Evolutionary conservation across 2,888 invertebrate genomes (phyloP), one percentile per base, ranked within the genome.

Genomic region (Drosophila kokeensis): DNA sequence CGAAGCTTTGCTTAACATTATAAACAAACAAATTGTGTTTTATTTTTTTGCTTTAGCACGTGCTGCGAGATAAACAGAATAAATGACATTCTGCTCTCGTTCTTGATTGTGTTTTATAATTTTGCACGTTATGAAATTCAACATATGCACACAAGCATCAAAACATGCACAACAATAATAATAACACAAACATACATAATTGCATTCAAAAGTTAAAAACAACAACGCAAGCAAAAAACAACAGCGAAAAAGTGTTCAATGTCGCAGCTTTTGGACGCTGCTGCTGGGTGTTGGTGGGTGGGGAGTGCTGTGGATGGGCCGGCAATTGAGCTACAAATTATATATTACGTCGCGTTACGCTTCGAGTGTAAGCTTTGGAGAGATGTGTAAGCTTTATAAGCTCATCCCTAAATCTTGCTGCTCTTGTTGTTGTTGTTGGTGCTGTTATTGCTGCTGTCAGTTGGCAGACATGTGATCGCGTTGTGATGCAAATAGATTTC

Each of bases 51-150:
- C 64, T 82, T 75, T 63, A 76, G 88, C 90, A 88, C 88, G 88
- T 88, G 88, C 90, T 77, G 72, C 68, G 68, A 71, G 79, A 87
- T 82, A 89, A 82, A 84, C 76, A 82, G 38, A 38, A 55, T 55
- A 55, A 29, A 55, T 66, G 72, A 54, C 45, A 69, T 66, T 66
- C 30, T 65, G 64, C 70, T 70, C 73, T 75, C 59, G 60, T 69
- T 69, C 55, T 40, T n/a, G 38, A 52, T 62, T 63, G 45, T 76
- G 63, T 75, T 72, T 75, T 38, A 69, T 70, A 66, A 68, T 59
- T 60, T 59, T 73, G 69, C 79, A 73, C 81, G 73, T 85, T 86
- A 82, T 81, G 73, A 82, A 79, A 82, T 74, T 18, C 73, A 76
- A 73, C 82, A 76, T 72, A 82, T 75, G 76, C 69, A 72, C 57